phyloP scores from a whole-genome alignment of 2,797 vertebrate species.

The Geotrypetes seraphini region DNA sequence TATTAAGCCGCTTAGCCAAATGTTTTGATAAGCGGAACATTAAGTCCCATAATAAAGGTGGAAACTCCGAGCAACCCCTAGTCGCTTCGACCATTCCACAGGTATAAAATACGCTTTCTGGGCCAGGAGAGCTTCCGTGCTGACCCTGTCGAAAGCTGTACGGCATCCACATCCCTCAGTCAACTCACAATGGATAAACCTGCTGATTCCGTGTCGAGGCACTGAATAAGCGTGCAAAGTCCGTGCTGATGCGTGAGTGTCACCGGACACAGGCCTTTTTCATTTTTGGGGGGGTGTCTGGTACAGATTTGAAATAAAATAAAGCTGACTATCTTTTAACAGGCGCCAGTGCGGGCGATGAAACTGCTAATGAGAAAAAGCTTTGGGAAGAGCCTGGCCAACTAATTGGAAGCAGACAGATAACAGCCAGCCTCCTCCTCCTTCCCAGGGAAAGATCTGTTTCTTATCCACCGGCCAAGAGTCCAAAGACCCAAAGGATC shows the following conservation, averaged over 20 bases:
- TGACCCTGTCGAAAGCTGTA: too few species aligned
- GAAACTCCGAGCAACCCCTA: too few species aligned
- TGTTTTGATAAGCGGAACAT: too few species aligned
- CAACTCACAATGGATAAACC: too few species aligned
- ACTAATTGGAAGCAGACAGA: conserved; percentile 11
- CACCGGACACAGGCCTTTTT: not conserved
- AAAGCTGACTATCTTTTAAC: conserved; percentile 20
- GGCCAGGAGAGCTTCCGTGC: too few species aligned
- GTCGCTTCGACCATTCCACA: too few species aligned
- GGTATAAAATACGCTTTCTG: too few species aligned
- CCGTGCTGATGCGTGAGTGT: conserved; percentile 8
- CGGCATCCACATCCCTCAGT: too few species aligned
- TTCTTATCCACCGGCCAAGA: conserved; percentile 12
- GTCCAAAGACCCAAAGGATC: too few species aligned
- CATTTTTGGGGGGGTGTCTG: conserved; percentile 1
- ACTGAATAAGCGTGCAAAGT: too few species aligned
- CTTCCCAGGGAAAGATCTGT: not conserved
- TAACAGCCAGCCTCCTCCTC: conserved; percentile 1
- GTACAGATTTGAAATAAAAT: conserved; percentile 16
- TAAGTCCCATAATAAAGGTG: too few species aligned
- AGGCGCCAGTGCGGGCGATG: conserved; percentile 17
- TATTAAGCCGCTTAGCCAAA: too few species aligned
- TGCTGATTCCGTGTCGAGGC: conserved; percentile 8
- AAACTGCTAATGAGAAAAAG: conserved; percentile 22
- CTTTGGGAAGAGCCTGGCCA: conserved; percentile 3